phyloP scores from a whole-genome alignment of 2,113 vertebrate species.

The Eulemur macaco region DNA sequence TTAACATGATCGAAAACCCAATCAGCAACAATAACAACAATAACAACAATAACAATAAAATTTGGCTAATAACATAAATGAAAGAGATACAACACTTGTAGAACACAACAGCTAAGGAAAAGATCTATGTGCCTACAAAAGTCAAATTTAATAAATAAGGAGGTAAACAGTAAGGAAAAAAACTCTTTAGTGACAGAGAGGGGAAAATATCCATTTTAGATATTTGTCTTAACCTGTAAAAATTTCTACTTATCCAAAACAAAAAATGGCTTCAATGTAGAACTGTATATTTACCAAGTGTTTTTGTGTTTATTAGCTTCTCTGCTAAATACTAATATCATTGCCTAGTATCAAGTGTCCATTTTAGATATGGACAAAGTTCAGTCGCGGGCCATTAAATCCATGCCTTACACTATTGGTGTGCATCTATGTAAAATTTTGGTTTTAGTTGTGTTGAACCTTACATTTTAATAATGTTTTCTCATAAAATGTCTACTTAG shows the following conservation, averaged over 20 bases:
- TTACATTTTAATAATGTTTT: conserved; percentile 7
- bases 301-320: neutral
- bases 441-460: neutral
- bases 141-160: neutral
- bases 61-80: neutral
- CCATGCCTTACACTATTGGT: neutral
- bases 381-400: neutral
- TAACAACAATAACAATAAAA: neutral
- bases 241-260: neutral
- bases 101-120: neutral
- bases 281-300: neutral
- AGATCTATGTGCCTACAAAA: neutral
- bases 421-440: neutral
- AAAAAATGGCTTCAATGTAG: neutral
- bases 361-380: neutral
- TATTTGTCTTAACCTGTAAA: neutral
- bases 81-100: neutral
- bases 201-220: neutral
- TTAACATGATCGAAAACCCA: neutral
- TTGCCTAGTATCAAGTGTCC: neutral
- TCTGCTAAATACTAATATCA: neutral
- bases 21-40: neutral
- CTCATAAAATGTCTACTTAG: neutral
- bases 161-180: neutral
- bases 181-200: neutral